Conservation (phyloP, 2,113 vertebrate genomes). For the Siphamia tubifer region DNA sequence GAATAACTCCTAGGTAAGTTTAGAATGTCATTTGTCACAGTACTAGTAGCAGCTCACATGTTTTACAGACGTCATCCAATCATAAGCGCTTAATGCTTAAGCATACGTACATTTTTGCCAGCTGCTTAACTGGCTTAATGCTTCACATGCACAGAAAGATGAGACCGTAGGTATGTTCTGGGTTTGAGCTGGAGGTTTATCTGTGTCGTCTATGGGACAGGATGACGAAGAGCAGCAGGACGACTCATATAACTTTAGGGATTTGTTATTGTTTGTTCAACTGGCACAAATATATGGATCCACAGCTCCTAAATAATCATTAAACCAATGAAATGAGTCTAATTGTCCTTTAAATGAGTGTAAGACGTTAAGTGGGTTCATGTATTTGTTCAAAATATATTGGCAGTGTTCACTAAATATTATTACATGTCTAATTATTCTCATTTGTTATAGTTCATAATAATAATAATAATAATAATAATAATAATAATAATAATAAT, state of each 20-base stretch:
- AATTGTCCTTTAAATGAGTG: neutral
- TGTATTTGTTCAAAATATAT: no score
- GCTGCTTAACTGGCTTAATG: slow-evolving; percentile 20
- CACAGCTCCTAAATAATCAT: no score
- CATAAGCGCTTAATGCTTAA: neutral
- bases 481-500: no score
- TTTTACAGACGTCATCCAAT: neutral
- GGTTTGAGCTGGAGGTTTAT: neutral
- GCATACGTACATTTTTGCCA: slow-evolving; percentile 7
- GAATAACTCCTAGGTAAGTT: neutral
- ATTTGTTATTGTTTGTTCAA: no score
- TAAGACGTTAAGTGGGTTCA: no score
- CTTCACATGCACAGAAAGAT: slow-evolving; percentile 6
- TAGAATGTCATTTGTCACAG: neutral
- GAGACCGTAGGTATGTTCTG: slow-evolving; percentile 10
- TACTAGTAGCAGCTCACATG: neutral
- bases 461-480: no score
- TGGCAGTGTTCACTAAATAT: no score
- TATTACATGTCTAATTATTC: no score
- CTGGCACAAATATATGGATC: no score
- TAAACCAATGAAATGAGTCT: neutral
- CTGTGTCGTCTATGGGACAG: neutral
- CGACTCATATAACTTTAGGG: no score
- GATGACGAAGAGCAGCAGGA: no score
- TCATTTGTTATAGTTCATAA: no score